Conservation (phyloP, 2,888 invertebrate genomes). For the Drosophila heteroneura region DNA sequence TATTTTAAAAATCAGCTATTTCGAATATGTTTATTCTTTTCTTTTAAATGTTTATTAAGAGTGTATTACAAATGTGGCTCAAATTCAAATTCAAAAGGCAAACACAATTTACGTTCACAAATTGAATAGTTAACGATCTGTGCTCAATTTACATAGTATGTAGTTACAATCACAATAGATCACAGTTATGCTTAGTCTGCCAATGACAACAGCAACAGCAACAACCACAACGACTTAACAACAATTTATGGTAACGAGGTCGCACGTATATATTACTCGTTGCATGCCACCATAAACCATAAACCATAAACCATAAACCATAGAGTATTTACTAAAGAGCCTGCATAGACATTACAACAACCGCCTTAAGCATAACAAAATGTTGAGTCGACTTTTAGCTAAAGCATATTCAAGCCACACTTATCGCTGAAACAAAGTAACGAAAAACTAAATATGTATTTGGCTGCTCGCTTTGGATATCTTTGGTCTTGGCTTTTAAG, state of each 20-base stretch:
- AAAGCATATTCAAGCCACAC: slow-evolving; percentile 33
- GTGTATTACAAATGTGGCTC: neutral
- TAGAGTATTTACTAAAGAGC: neutral
- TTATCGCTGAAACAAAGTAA: slow-evolving; percentile 19
- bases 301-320: slow-evolving; percentile 25
- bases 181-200: slow-evolving; percentile 29
- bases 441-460: neutral
- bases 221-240: slow-evolving; percentile 6
- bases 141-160: slow-evolving; percentile 12
- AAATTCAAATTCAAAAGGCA: neutral
- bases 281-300: slow-evolving; percentile 29
- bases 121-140: slow-evolving; percentile 20
- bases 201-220: slow-evolving; percentile 14
- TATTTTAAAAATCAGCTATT: neutral
- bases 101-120: slow-evolving; percentile 12
- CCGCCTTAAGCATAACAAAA: slow-evolving; percentile 57
- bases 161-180: slow-evolving; percentile 19
- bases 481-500: slow-evolving; percentile 13
- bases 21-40: neutral
- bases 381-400: slow-evolving; percentile 45
- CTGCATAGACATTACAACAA: slow-evolving; percentile 32
- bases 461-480: neutral
- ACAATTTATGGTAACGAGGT: slow-evolving; percentile 43
- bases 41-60: neutral
- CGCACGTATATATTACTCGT: slow-evolving; percentile 39